These are phyloP conservation scores for Yoshiicerus persimilis DNA, from an alignment of 1,140 invertebrate species.

Conservation along the genomic window DNA sequence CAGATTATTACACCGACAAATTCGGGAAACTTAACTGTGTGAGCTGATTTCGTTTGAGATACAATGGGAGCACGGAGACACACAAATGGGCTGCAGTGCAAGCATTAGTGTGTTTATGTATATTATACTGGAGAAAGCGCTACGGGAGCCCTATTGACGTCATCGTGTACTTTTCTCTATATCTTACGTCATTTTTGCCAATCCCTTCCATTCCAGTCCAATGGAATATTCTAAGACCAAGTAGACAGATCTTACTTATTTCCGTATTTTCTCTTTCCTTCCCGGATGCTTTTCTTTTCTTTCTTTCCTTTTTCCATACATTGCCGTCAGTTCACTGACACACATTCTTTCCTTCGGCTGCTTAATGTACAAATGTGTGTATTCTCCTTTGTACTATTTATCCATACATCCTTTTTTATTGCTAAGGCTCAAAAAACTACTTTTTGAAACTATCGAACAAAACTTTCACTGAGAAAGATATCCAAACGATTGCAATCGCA, in stretches of 20 bases:
- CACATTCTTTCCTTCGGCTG: background rate
- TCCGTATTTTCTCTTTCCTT: background rate
- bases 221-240: background rate
- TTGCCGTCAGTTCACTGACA: conserved; percentile 4
- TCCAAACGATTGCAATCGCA: no score
- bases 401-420: no score
- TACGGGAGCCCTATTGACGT: background rate
- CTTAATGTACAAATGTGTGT: background rate
- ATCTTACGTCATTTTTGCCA: background rate
- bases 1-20: background rate
- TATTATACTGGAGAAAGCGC: background rate
- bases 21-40: background rate
- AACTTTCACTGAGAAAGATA: no score
- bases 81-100: background rate
- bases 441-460: no score
- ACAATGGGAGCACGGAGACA: background rate
- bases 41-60: background rate
- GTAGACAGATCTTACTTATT: background rate
- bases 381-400: no score
- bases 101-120: background rate
- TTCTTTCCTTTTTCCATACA: background rate
- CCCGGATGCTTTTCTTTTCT: background rate
- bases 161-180: background rate
- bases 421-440: no score
- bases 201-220: background rate